Percentiles rank a stretch among this genome's conserved stretches.
These are phyloP conservation scores for Drosophila paranaensis DNA, from an alignment of 2,888 invertebrate species.

Conservation along the genomic window DNA sequence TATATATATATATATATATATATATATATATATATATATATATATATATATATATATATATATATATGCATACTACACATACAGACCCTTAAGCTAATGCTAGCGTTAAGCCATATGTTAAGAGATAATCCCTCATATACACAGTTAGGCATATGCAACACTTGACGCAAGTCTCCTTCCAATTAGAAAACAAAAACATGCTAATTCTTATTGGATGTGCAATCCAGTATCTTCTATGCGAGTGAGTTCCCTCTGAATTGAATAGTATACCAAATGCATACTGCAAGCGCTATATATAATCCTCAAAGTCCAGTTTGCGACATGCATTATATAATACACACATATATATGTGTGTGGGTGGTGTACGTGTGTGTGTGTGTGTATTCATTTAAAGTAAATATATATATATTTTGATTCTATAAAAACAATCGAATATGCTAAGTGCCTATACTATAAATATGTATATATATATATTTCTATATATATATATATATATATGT, in stretches of 20 bases:
- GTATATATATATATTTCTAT: slow-evolving; percentile 36
- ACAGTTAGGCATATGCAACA: slow-evolving; percentile 13
- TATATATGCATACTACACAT: slow-evolving; percentile 37
- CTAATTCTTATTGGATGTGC: background rate
- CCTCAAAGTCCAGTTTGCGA: slow-evolving; percentile 12
- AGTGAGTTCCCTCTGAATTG: slow-evolving; percentile 6
- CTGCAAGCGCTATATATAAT: slow-evolving; percentile 8
- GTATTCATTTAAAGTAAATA: slow-evolving; percentile 44
- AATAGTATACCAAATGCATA: slow-evolving; percentile 35
- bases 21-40: slow-evolving; percentile 62
- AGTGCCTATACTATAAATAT: slow-evolving; percentile 67
- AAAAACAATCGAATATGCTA: slow-evolving; percentile 76
- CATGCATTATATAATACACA: slow-evolving; percentile 5
- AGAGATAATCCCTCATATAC: slow-evolving; percentile 21
- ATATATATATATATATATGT: slow-evolving; percentile 43
- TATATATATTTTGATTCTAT: slow-evolving; percentile 66
- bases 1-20: slow-evolving; percentile 62
- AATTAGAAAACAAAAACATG: slow-evolving; percentile 32
- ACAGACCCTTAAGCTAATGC: slow-evolving; percentile 17
- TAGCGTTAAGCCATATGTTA: slow-evolving; percentile 31
- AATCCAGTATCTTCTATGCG: slow-evolving; percentile 10
- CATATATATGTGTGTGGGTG: slow-evolving; percentile 21
- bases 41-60: slow-evolving; percentile 56
- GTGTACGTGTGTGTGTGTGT: slow-evolving; percentile 40
- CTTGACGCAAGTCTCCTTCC: slow-evolving; percentile 46